These are phyloP conservation scores for Samia ricini DNA, from an alignment of 1,140 invertebrate genomes.

Conservation along the genomic window DNA sequence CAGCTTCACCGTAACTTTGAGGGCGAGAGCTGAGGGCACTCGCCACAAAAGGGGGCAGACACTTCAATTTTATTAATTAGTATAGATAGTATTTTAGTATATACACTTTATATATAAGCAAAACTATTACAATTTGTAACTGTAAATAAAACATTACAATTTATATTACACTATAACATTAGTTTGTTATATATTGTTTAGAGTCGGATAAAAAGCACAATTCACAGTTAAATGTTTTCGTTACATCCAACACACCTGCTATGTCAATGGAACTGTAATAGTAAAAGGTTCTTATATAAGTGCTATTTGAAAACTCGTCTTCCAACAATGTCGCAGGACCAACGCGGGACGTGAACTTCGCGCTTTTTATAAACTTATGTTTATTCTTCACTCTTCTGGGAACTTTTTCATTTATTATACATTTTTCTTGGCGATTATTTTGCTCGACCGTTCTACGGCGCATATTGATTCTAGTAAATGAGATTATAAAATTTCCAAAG, in stretches of 20 bases:
- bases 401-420: neutral
- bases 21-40: too few relatives aligned
- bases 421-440: neutral
- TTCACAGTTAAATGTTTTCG: neutral
- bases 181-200: neutral
- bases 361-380: conserved; percentile 1
- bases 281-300: conserved; percentile 27
- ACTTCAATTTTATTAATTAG: too few relatives aligned
- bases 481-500: neutral
- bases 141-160: too few relatives aligned
- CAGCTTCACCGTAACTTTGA: too few relatives aligned
- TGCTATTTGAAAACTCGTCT: conserved; percentile 22
- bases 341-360: conserved; percentile 11
- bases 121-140: too few relatives aligned
- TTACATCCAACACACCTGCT: conserved; percentile 21
- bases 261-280: conserved; percentile 18
- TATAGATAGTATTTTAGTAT: too few relatives aligned
- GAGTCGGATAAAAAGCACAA: neutral
- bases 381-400: conserved; percentile 5
- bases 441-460: neutral
- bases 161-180: too few relatives aligned
- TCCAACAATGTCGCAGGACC: conserved; percentile 16
- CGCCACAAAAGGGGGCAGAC: too few relatives aligned
- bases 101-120: too few relatives aligned
- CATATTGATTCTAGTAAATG: neutral